Evolutionary conservation across 2,888 invertebrate species (phyloP).

Genomic region (Cantharis rustica): DNA sequence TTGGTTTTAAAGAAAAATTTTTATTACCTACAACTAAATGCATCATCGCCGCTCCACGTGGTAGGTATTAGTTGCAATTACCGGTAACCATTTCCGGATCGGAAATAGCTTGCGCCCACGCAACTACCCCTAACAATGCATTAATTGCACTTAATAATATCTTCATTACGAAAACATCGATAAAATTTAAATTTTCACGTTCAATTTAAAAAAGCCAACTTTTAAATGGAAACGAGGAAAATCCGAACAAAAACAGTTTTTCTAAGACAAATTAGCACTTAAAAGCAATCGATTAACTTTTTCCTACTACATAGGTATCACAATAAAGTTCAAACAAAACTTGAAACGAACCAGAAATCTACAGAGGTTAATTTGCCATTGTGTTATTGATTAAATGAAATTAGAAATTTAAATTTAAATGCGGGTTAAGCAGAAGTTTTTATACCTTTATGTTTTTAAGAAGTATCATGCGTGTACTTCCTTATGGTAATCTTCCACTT

Average conservation of each 20-base stretch:
- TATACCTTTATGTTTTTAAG: neutral
- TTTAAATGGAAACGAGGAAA: neutral
- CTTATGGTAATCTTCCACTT: neutral
- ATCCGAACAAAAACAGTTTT: neutral
- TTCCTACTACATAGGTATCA: neutral
- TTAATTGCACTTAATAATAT: conserved; percentile 35
- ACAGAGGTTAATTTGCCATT: conserved; percentile 47
- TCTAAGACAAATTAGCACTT: conserved; percentile 7
- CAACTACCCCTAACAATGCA: conserved; percentile 38
- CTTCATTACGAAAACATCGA: neutral
- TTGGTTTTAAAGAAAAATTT: conserved; percentile 12
- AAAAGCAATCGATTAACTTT: conserved; percentile 3
- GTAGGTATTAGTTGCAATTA: conserved; percentile 56
- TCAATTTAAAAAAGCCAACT: neutral
- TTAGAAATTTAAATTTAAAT: conserved; percentile 48
- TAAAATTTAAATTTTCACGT: neutral
- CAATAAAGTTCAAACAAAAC: conserved; percentile 5
- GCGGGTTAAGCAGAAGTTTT: conserved; percentile 35
- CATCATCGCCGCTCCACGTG: conserved; percentile 46
- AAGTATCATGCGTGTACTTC: conserved; percentile 14
- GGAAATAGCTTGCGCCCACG: conserved; percentile 53
- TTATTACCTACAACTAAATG: conserved; percentile 25
- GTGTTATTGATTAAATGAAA: conserved; percentile 48
- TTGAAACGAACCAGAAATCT: conserved; percentile 42
- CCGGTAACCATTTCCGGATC: conserved; percentile 54